Evolutionary conservation across 2,888 invertebrate species (phyloP), one percentile per base, ranked within the genome.

Genomic region (Hyles lineata): DNA sequence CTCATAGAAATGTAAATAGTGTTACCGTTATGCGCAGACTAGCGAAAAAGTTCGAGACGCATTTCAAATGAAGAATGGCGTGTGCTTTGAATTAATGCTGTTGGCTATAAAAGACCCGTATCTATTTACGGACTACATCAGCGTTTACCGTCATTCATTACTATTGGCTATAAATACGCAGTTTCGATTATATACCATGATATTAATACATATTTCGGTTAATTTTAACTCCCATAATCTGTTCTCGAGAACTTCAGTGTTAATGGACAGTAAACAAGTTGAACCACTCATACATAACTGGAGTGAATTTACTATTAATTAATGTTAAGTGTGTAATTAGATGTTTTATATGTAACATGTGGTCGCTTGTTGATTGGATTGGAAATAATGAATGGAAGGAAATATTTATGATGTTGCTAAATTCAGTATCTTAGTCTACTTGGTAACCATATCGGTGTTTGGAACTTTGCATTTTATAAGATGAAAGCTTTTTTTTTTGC

Each of bases 1-100:
- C 52, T 58, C 61, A 50, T 70, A 32, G 60, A 58, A 32, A 72
- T 62, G 55, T 70, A 55, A 61, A 70, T 55, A 69, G 32, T 9
- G 29, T 62, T 62, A 62, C 73, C 73, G 73, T 73, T 73, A 73
- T 17, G 55, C 29, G 61, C 17, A 67, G 72, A 67, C 63, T 67
- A 35, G 67, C 72, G 67, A 72, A 67, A 71, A 71, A 67, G 58
- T 67, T 72, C 67, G 67, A 67, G 67, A 50, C 67, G 67, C 67
- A 67, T 67, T 67, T 43, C 23, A 67, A 67, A 43, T 50, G 15
- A 50, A 50, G 62, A 35, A 62, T n/a, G 67, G 67, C 23, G 67
- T 67, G 43, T 67, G 67, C 67, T 67, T 67, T 43, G 67, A 67
- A 67, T 67, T 67, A 67, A 67, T 67, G 43, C 50, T 67, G 43